These are phyloP conservation scores for Synanthedon formicaeformis DNA, from an alignment of 2,888 invertebrate genomes.

Conservation along the genomic window DNA sequence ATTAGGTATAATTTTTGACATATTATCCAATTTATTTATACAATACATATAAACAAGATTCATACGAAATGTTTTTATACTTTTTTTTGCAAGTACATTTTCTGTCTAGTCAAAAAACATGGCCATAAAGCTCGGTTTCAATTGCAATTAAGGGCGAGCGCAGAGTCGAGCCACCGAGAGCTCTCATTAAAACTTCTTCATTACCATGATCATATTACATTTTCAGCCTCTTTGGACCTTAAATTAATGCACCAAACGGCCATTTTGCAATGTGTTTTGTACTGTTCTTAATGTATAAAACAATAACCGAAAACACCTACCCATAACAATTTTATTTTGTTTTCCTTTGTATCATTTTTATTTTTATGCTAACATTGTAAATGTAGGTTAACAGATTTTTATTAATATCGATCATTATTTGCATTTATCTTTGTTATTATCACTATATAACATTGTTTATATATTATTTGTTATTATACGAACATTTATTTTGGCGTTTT, in stretches of 20 bases:
- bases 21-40: too few relatives aligned
- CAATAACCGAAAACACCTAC: not conserved
- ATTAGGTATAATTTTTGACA: too few relatives aligned
- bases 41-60: too few relatives aligned
- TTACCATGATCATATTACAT: not conserved
- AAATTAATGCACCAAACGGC: slow-evolving; percentile 9
- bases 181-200: slow-evolving; percentile 5
- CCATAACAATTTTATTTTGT: not conserved
- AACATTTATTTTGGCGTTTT: too few relatives aligned
- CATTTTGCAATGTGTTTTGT: not conserved
- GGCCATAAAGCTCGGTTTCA: slow-evolving; percentile 4
- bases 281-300: not conserved
- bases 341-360: too few relatives aligned
- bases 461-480: too few relatives aligned
- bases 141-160: slow-evolving; percentile 4
- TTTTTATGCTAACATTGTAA: too few relatives aligned
- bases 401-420: too few relatives aligned
- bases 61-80: too few relatives aligned
- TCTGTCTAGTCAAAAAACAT: slow-evolving; percentile 1
- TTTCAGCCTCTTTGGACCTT: slow-evolving; percentile 7
- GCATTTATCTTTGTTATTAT: too few relatives aligned
- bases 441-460: too few relatives aligned
- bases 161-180: not conserved
- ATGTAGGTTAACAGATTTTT: too few relatives aligned
- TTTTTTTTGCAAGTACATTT: not conserved